Base-by-base conservation (phyloP, 2,888 invertebrate genomes). In the Argyresthia goedartella region DNA sequence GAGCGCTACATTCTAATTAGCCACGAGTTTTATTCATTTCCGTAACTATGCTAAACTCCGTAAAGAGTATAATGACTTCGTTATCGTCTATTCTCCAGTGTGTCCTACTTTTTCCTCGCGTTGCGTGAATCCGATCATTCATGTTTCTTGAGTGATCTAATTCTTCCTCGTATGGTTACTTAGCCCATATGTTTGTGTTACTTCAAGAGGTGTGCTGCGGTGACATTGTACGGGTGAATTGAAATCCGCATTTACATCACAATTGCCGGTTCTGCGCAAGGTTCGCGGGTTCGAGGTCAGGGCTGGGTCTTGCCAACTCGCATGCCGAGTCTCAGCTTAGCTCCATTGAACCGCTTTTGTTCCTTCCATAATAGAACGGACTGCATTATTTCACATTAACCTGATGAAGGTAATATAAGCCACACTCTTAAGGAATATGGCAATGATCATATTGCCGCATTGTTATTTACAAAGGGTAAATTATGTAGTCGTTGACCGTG, bases 211-310 rank as follows among this genome's bases (percentile, higher is more conserved):
- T 39, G 8, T 39, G n/a, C 39, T 39, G 3, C 65, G 69, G 75
- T 75, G 68, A 73, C 71, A 72, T n/a, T n/a, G 55, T 62, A 60
- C 65, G 67, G 66, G 62, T 66, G 63, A 70, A 70, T 62, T 68
- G 71, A 64, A 73, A 68, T 73, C 68, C 66, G 64, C 71, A 78
- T 81, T 79, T 69, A 72, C 76, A 80, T 81, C 67, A 82, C 80
- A 79, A 81, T 81, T 73, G 78, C 69, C 72, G 60, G 73, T 75
- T 76, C 77, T 77, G 63, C 64, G 66, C 73, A 76, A 49, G 79
- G 81, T 81, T 82, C 78, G 70, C 71, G 72, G 79, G 82, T 82
- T 84, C 76, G 84, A 81, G 85, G 84, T 76, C 79, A 49, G 34
- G 25, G 39, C 15, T 46, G 33, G 14, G 43, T 35, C 48, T 11